These are phyloP conservation scores for Homarus americanus DNA, from an alignment of 1,140 invertebrate genomes.

Conservation along the genomic window DNA sequence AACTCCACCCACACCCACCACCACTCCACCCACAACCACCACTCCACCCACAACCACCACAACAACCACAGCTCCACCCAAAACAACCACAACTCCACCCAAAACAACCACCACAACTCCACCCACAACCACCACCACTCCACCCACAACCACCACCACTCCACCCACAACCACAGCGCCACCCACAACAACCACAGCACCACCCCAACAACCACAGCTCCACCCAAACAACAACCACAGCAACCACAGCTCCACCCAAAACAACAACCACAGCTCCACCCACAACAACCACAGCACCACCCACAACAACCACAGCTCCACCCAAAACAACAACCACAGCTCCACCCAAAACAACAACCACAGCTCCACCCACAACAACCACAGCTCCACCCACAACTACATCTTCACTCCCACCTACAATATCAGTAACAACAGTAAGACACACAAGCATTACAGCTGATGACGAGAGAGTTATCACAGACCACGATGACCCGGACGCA, in stretches of 20 bases:
- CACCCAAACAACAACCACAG: background rate
- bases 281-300: conserved; percentile 3
- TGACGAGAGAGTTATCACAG: too few relatives aligned
- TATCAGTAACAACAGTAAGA: too few relatives aligned
- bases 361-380: background rate
- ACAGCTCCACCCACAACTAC: background rate
- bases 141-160: background rate
- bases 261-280: background rate
- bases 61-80: background rate
- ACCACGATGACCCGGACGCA: conserved; percentile 2
- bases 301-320: conserved; percentile 5
- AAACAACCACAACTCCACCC: background rate
- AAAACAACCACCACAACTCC: background rate
- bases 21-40: conserved; percentile 1
- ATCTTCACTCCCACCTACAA: background rate
- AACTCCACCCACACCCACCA: background rate
- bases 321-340: background rate
- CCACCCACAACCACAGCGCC: background rate
- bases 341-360: background rate
- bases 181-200: background rate
- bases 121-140: background rate
- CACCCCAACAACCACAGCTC: background rate
- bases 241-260: background rate
- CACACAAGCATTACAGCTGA: background rate
- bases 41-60: background rate